A percentile compares a stretch with the other conserved stretches of the same genome.
Conservation (phyloP, 2,888 invertebrate genomes). For the Periphyllus acericola region DNA sequence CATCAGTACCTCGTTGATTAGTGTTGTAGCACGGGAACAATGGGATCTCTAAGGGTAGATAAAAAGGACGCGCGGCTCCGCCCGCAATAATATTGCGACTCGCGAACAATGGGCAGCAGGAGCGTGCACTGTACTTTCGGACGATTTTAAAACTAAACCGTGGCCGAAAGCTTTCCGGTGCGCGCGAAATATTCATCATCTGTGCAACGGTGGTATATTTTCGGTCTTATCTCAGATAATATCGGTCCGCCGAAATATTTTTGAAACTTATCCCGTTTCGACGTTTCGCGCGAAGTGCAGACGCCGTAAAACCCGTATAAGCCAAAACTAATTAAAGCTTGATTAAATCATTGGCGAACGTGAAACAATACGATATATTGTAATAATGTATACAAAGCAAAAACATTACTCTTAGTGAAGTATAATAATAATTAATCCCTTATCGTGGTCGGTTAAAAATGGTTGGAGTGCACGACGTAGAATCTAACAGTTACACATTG, state of each 20-base stretch:
- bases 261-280: background rate
- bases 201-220: background rate
- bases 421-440: too few relatives aligned
- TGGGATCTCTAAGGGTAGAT: slow-evolving; percentile 41
- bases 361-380: too few relatives aligned
- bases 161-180: background rate
- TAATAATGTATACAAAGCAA: too few relatives aligned
- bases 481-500: too few relatives aligned
- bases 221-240: background rate
- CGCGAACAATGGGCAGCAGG: slow-evolving; percentile 3
- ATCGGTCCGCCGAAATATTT: background rate
- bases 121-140: slow-evolving; percentile 8
- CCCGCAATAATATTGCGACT: slow-evolving; percentile 21
- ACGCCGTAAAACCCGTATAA: background rate
- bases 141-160: slow-evolving; percentile 6
- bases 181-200: background rate
- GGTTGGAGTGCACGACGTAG: too few relatives aligned
- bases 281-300: background rate
- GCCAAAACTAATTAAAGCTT: too few relatives aligned
- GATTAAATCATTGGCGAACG: too few relatives aligned
- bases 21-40: slow-evolving; percentile 40
- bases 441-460: too few relatives aligned
- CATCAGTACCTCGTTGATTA: slow-evolving; percentile 56
- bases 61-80: slow-evolving; percentile 22
- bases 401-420: too few relatives aligned